Base-by-base conservation (phyloP, 2,888 invertebrate species). In the Hydrotaea diabolus region DNA sequence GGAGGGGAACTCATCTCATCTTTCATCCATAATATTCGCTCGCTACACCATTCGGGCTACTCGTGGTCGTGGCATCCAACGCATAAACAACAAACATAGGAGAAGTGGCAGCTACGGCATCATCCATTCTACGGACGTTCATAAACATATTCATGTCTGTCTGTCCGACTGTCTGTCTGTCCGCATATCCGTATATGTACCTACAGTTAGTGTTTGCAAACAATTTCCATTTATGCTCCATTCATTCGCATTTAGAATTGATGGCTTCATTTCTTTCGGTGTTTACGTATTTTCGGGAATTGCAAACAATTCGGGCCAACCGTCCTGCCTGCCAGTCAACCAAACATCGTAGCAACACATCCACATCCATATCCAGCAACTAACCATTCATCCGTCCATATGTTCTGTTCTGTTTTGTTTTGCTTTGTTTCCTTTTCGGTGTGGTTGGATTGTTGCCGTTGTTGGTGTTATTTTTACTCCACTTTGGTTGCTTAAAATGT, bases 171-270 rank as follows among this genome's bases (percentile, higher is more conserved):
- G n/a, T n/a, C n/a, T 46, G 21, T 43, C 13, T 62, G 64, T 26
- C 31, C 31, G n/a, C 31, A 17, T 62, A 15, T 62, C n/a, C 31
- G n/a, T 7, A 59, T 5, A 23, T 23, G 46, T 46, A 23, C 17
- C 21, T 11, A 69, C 46, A 19, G 74, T 62, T 62, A 31, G 64
- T 53, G 53, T 36, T 49, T 23, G 64, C 64, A 76, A 76, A 76
- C 76, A 55, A 66, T 64, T 76, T 64, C 39, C 64, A 76, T 76
- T 76, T 64, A 76, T 76, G 53, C 64, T 76, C 64, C 64, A 55
- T 76, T 15, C 64, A 36, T 66, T 69, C 69, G 31, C 76, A 76
- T 76, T 76, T 64, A 39, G 64, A 76, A 66, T 76, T 76, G 76
- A 76, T 76, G 76, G 53, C 64, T 64, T 64, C 53, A 76, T 76